phyloP scores from a whole-genome alignment of 2,797 vertebrate genomes.

The Mareca strepera region DNA sequence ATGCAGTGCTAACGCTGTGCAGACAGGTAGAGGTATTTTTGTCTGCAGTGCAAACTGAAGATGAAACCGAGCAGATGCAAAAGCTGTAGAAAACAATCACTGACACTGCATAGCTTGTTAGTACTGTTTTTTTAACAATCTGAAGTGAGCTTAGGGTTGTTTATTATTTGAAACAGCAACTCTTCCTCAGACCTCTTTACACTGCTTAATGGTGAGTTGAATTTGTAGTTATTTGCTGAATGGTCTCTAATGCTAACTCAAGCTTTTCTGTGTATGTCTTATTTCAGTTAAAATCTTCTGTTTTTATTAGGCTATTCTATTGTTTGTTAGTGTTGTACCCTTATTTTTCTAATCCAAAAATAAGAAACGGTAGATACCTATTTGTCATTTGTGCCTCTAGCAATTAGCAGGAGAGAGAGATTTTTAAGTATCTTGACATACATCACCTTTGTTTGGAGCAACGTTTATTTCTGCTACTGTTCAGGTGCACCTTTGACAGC shows the following conservation, averaged over 20 bases:
- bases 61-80: not conserved
- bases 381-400: not conserved
- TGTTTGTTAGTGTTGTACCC: not conserved
- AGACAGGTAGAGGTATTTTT: not conserved
- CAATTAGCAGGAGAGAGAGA: not conserved
- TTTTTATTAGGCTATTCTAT: not conserved
- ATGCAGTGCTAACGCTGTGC: fast-evolving
- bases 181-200: not conserved
- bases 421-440: not conserved
- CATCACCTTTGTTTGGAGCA: not conserved
- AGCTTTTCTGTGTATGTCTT: not conserved
- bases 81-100: not conserved
- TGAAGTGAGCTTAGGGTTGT: not conserved
- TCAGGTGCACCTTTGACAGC: not conserved
- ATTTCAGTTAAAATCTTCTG: not conserved
- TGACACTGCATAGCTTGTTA: not conserved
- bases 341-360: not conserved
- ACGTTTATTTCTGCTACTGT: not conserved
- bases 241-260: not conserved
- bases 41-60: not conserved
- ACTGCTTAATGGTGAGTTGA: not conserved
- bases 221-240: not conserved
- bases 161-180: not conserved
- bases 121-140: not conserved
- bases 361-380: not conserved